These are phyloP conservation scores for Pygmarrhopalites habei DNA, from an alignment of 1,140 invertebrate genomes.

Conservation along the genomic window DNA sequence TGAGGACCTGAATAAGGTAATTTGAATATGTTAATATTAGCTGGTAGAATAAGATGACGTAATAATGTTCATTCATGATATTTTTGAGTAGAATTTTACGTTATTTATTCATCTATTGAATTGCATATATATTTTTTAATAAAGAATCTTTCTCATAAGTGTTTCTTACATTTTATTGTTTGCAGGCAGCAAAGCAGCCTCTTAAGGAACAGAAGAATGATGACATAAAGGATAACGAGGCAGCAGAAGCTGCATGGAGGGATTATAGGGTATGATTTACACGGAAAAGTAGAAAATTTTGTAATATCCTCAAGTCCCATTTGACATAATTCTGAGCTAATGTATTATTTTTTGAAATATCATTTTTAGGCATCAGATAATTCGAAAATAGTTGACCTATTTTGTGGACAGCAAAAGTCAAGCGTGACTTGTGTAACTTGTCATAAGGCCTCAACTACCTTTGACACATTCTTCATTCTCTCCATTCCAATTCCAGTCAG, in stretches of 20 bases:
- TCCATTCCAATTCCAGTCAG: constrained; percentile 64
- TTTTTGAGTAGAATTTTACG: constrained; percentile 3
- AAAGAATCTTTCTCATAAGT: too few relatives aligned
- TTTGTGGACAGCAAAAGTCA: constrained; percentile 81
- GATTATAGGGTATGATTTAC: constrained; percentile 62
- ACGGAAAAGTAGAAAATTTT: too few relatives aligned
- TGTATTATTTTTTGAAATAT: too few relatives aligned
- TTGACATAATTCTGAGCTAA: too few relatives aligned
- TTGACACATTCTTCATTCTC: constrained; percentile 82
- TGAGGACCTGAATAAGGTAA: constrained; percentile 70
- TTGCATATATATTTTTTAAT: too few relatives aligned
- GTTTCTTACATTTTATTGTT: too few relatives aligned
- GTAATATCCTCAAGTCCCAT: too few relatives aligned
- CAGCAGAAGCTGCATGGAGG: constrained; percentile 63
- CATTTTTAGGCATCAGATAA: constrained; percentile 49
- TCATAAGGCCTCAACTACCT: constrained; percentile 67
- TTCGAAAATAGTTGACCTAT: constrained; percentile 71
- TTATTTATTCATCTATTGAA: too few relatives aligned
- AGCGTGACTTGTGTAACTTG: constrained; percentile 71
- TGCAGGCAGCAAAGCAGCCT: constrained; percentile 32
- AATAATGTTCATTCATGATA: too few relatives aligned
- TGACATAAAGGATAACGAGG: constrained; percentile 43
- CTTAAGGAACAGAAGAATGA: constrained; percentile 48
- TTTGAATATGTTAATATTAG: too few relatives aligned
- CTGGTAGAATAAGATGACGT: too few relatives aligned